phyloP scores from a whole-genome alignment of 2,888 invertebrate genomes.

The Disparrhopalites patrizii region DNA sequence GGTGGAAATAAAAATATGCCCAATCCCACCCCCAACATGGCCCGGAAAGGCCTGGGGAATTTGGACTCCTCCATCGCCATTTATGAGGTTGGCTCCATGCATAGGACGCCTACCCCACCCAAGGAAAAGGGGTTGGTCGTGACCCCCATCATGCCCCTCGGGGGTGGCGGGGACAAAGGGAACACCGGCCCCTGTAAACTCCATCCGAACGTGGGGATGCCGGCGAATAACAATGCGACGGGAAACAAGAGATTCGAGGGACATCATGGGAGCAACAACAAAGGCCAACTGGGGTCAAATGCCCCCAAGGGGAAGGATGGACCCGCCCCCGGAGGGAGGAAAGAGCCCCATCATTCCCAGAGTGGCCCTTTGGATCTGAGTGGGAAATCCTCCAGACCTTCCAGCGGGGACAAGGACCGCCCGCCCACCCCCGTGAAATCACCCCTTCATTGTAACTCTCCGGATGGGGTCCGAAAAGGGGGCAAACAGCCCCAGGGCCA shows the following conservation, averaged over 20 bases:
- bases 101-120: constrained; percentile 10
- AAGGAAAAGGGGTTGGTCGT: constrained; percentile 25
- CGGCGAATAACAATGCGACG: too few species aligned
- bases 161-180: not conserved
- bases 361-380: constrained; percentile 31
- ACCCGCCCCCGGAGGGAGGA: too few species aligned
- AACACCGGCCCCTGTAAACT: too few species aligned
- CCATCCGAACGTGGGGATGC: not conserved
- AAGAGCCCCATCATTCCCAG: too few species aligned
- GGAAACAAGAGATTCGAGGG: not conserved
- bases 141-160: constrained; percentile 3
- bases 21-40: too few species aligned
- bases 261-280: not conserved
- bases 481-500: not conserved
- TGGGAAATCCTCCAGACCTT: constrained; percentile 29
- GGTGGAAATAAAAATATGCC: too few species aligned
- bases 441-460: constrained; percentile 25
- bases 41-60: constrained; percentile 24
- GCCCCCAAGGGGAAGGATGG: not conserved
- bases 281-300: not conserved
- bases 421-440: constrained; percentile 25
- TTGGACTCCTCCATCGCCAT: constrained; percentile 25
- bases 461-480: constrained; percentile 5
- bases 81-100: constrained; percentile 22
- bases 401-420: constrained; percentile 12